These are phyloP conservation scores for Periophthalmus modestus DNA, from an alignment of 2,113 vertebrate species.

Conservation along the genomic window DNA sequence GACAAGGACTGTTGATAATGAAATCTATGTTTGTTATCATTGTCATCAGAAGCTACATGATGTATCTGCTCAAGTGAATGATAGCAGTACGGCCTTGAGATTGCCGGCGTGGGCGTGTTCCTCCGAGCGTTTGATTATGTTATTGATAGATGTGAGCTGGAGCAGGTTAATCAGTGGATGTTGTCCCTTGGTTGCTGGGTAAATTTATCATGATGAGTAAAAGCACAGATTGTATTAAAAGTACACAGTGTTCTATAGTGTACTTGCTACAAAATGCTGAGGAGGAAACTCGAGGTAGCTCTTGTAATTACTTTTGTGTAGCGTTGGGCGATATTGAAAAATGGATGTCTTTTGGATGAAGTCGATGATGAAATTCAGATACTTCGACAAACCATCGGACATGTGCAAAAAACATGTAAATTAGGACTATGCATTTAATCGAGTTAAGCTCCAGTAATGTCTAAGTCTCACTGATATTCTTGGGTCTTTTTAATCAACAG, in stretches of 20 bases:
- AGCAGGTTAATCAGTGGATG: slow-evolving; percentile 13
- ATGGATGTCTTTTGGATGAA: too few species aligned
- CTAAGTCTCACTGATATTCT: too few species aligned
- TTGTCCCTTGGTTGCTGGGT: not conserved
- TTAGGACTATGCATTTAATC: too few species aligned
- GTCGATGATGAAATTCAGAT: too few species aligned
- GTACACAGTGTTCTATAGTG: not conserved
- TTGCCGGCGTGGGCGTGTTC: slow-evolving; percentile 28
- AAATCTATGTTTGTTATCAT: slow-evolving; percentile 2
- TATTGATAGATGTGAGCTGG: slow-evolving; percentile 32
- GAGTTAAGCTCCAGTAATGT: too few species aligned
- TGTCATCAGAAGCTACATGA: not conserved
- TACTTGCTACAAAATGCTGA: not conserved
- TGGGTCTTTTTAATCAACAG: too few species aligned
- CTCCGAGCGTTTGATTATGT: slow-evolving; percentile 33
- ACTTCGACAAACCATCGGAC: too few species aligned
- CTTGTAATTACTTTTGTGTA: not conserved
- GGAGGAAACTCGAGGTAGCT: too few species aligned
- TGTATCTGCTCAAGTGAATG: slow-evolving; percentile 3
- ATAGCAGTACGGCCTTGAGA: slow-evolving; percentile 34
- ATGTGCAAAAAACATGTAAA: too few species aligned
- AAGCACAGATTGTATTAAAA: slow-evolving; percentile 25
- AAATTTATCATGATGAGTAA: slow-evolving; percentile 13
- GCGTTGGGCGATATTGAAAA: not conserved
- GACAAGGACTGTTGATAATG: not conserved